Evolutionary conservation across 2,888 invertebrate genomes (phyloP), one percentile per base, ranked within the genome.

Genomic region (Cataglyphis rosenhaueri): DNA sequence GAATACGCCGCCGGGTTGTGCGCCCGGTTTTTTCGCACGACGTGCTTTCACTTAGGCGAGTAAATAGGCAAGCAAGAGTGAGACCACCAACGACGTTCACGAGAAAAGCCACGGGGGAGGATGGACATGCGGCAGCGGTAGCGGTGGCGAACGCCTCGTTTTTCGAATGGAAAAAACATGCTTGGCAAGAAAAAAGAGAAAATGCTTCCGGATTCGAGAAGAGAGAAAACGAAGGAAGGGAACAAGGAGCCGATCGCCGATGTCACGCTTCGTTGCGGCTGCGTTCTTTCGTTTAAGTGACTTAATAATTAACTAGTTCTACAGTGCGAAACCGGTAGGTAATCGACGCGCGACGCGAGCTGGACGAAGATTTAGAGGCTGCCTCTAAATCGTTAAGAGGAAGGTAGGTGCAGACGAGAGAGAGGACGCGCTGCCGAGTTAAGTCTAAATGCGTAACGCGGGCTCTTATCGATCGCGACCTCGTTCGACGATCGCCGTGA

Each of bases 231-330:
- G 59, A 79, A 44, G 21, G 41, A 68, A 35, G 78, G 78, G 59
- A 79, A 59, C 70, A 61, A 70, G 70, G 59, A 70, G 35, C 78
- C 59, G 78, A 79, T 55, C 78, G 78, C 59, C 78, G 78, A 79
- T 59, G 44, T 79, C 70, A 79, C 70, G 59, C 78, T 79, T 35
- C 59, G 59, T 70, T 78, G 68, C 70, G 78, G 59, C 59, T 68
- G 70, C 78, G 70, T 79, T 79, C 68, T 79, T 79, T 79, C 78
- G 70, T 79, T 70, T 61, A 79, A 79, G 78, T 79, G 78, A 79
- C 70, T 79, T 59, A 70, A 79, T 59, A 70, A 79, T 79, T 79
- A 76, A 79, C 59, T n/a, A 52, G 35, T 79, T 79, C 52, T 70
- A 44, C 70, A 79, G 78, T 79, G 78, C 78, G 59, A 35, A 70